Conservation (phyloP, 2,797 vertebrate genomes). For the Sebastes variabilis region DNA sequence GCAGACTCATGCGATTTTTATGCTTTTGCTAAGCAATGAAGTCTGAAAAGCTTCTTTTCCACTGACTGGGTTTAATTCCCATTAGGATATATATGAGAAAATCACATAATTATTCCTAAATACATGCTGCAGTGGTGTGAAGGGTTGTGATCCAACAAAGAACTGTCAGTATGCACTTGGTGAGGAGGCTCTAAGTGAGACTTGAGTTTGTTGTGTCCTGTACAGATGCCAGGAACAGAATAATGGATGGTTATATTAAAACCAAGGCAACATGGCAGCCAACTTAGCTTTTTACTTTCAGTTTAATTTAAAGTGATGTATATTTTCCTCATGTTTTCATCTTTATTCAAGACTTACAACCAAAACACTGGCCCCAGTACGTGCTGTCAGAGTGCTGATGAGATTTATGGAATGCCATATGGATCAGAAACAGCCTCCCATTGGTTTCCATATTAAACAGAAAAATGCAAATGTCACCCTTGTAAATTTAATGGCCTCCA, state of each 20-base stretch:
- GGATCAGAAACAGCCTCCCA: background rate
- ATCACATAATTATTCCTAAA: background rate
- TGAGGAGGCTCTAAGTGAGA: background rate
- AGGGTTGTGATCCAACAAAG: background rate
- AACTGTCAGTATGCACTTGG: background rate
- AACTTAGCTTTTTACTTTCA: background rate
- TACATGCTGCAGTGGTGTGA: background rate
- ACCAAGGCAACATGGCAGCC: background rate
- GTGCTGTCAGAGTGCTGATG: background rate
- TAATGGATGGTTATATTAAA: background rate
- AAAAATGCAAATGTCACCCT: slow-evolving; percentile 32
- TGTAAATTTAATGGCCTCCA: slow-evolving; percentile 41
- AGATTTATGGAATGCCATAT: background rate
- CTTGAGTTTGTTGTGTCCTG: background rate
- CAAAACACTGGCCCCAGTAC: background rate
- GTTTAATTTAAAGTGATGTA: background rate
- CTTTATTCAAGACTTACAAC: background rate
- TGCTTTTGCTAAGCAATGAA: background rate
- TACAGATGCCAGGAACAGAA: background rate
- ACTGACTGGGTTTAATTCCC: background rate
- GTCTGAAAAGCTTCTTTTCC: background rate
- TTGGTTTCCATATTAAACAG: slow-evolving; percentile 20
- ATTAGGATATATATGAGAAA: background rate
- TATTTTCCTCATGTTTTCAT: background rate
- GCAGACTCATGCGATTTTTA: background rate